Conservation (phyloP, 2,113 vertebrate species). For the Ameiurus melas region DNA sequence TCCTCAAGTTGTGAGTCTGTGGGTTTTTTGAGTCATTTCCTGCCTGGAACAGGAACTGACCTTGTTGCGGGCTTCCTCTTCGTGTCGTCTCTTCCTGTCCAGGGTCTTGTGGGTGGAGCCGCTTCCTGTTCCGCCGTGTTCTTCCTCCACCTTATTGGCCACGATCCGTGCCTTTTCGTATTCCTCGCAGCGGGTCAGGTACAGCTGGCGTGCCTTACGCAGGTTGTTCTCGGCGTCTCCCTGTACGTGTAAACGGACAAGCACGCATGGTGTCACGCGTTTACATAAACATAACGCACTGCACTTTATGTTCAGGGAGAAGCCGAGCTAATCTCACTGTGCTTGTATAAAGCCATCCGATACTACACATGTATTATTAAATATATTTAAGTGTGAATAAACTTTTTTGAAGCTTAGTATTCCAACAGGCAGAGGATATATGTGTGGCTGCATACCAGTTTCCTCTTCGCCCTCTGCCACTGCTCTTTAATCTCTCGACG, state of each 20-base stretch:
- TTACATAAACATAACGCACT: not conserved
- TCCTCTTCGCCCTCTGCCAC: constrained; percentile 91
- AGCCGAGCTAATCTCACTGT: not conserved
- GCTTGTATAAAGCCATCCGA: not conserved
- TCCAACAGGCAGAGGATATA: not conserved
- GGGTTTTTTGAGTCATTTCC: constrained; percentile 37
- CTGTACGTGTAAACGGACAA: constrained; percentile 63
- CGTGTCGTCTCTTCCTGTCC: constrained; percentile 89
- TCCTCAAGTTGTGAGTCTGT: not conserved
- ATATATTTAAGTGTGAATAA: not conserved
- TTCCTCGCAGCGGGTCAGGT: constrained; percentile 87
- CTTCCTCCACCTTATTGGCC: constrained; percentile 83
- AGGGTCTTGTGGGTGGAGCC: constrained; percentile 77
- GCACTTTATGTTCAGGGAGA: not conserved
- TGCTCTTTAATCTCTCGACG: constrained; percentile 93
- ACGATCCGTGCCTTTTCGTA: constrained; percentile 82
- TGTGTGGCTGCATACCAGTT: constrained; percentile 78
- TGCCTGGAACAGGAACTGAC: constrained; percentile 62
- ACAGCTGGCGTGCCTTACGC: constrained; percentile 88
- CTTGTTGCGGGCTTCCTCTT: constrained; percentile 95
- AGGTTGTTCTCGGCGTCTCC: constrained; percentile 91
- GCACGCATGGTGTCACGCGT: not conserved
- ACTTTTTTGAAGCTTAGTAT: not conserved
- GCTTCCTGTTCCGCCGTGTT: constrained; percentile 62
- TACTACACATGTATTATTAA: no score